Conservation (phyloP, 1,140 invertebrate genomes). For the Manduca sexta region DNA sequence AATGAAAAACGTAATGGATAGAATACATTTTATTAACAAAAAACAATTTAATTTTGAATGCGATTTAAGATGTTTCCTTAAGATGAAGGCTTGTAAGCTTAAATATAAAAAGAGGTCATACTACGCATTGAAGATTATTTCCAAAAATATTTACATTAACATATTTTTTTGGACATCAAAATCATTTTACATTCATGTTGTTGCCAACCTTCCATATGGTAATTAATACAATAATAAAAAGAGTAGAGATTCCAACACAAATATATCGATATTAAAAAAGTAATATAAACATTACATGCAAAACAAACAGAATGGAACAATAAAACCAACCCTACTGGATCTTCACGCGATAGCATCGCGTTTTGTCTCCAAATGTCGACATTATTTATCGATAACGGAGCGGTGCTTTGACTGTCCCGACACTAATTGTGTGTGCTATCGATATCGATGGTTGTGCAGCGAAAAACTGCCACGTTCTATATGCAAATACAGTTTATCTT, state of each 20-base stretch:
- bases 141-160: no score
- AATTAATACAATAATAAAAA: neutral
- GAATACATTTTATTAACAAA: no score
- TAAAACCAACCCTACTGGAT: neutral
- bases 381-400: constrained; percentile 42
- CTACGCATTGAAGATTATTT: no score
- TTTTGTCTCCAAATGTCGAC: constrained; percentile 43
- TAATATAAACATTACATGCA: neutral
- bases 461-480: constrained; percentile 19
- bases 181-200: no score
- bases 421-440: constrained; percentile 51
- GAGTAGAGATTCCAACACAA: neutral
- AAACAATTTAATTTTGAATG: no score
- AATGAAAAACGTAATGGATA: no score
- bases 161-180: no score
- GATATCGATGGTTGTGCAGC: constrained; percentile 21
- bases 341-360: constrained; percentile 37
- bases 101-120: no score
- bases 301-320: neutral
- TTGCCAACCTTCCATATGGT: no score
- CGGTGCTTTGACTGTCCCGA: constrained; percentile 35
- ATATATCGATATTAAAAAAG: neutral
- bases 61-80: no score
- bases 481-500: constrained; percentile 29
- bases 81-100: no score